phyloP scores from a whole-genome alignment of 92 coral and sea anemone genomes.

The Zoanthus gigantus region DNA sequence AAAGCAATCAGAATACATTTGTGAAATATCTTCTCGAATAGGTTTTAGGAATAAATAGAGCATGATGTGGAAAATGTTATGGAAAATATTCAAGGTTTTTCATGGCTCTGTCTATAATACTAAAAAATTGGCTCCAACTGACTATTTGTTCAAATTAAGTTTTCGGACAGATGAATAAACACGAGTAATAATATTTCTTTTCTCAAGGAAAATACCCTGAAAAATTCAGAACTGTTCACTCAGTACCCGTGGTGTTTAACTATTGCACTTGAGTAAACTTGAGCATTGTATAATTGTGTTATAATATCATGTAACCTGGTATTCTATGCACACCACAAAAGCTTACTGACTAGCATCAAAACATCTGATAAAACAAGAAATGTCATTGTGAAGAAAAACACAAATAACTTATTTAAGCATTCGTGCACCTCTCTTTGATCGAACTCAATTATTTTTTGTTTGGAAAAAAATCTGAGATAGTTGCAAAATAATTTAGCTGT shows the following conservation, averaged over 20 bases:
- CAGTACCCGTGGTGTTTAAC: background rate
- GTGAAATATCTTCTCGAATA: no score
- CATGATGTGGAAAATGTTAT: no score
- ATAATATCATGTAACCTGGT: background rate
- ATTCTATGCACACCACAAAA: background rate
- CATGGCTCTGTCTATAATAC: no score
- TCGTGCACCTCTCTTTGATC: background rate
- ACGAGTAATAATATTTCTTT: background rate
- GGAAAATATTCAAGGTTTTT: no score
- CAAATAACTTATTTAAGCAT: background rate
- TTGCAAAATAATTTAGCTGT: no score
- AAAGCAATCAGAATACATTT: no score
- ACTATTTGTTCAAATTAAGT: no score
- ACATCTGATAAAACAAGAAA: conserved; percentile 17
- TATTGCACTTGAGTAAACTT: background rate
- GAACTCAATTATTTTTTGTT: no score
- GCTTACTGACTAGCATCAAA: background rate
- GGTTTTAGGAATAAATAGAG: no score
- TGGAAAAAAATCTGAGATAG: no score
- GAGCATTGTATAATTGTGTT: background rate
- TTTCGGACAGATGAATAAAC: background rate
- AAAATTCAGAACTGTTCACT: background rate
- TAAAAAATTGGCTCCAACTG: no score
- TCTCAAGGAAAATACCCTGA: background rate
- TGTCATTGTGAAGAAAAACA: background rate